phyloP scores from a whole-genome alignment of 1,140 invertebrate genomes.

The Galleria mellonella region DNA sequence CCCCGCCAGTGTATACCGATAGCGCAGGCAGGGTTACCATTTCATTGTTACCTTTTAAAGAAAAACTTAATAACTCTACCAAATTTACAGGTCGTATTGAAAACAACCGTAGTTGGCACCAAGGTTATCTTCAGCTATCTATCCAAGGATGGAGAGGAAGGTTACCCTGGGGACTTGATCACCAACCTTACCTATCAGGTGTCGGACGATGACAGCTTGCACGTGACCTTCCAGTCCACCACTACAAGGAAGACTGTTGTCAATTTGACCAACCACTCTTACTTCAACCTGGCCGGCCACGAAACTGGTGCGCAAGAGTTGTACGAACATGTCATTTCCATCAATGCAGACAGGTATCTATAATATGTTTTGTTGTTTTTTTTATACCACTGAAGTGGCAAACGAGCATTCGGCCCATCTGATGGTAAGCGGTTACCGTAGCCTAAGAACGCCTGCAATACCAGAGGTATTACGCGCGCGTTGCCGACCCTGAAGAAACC shows the following conservation, averaged over 20 bases:
- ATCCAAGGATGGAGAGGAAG: conserved; percentile 89
- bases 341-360: conserved; percentile 84
- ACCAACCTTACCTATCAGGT: conserved; percentile 83
- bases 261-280: conserved; percentile 94
- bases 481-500: too few relatives aligned
- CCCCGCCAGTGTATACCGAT: too few relatives aligned
- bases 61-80: too few relatives aligned
- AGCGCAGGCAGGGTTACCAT: too few relatives aligned
- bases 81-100: conserved; percentile 44
- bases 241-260: conserved; percentile 87
- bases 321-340: conserved; percentile 82
- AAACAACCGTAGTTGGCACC: conserved; percentile 67
- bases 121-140: conserved; percentile 80
- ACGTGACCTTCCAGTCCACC: conserved; percentile 82
- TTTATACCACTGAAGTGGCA: too few relatives aligned
- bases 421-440: background rate
- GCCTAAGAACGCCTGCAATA: too few relatives aligned
- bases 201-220: conserved; percentile 79
- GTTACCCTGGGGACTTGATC: conserved; percentile 86
- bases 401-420: background rate
- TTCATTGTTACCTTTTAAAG: too few relatives aligned
- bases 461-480: too few relatives aligned
- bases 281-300: conserved; percentile 95
- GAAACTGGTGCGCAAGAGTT: conserved; percentile 73
- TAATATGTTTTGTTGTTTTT: conserved; percentile 19